Base-by-base conservation (phyloP, 2,113 vertebrate species). In the Etia nguti region DNA sequence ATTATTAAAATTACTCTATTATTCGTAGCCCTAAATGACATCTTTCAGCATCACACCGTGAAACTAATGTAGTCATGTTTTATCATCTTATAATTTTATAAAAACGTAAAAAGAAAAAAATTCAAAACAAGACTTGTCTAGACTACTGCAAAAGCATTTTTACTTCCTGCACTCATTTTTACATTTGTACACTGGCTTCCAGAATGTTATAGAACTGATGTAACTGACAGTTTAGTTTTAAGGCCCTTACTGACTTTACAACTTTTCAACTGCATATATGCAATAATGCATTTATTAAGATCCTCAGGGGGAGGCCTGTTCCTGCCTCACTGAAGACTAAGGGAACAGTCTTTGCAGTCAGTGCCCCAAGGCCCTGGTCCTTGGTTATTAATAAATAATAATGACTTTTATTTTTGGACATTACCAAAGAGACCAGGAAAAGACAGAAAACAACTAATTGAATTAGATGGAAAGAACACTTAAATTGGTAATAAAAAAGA, bases 301-400 rank as follows among this genome's bases (percentile, higher is more conserved):
- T 38, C 31, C 2, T 3, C 10, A 38, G 0, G 18, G 10, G 2
- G 10, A n/a, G 7, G 31, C 59, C 6, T 0, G 59, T 38, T 10
- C 0, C 62, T 22, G 60, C 60, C 60, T 68, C 6, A 22, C 11
- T n/a, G 20, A 38, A 68, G 34, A 36, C 31, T 65, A 36, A 62
- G 18, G 10, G 10, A 36, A 8, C 60, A 38, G 31, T 4, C 18
- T 62, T 62, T 62, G 59, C 31, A 62, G 59, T 62, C 59, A 62
- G 31, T 34, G 6, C 60, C 60, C 59, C 0, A 0, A 65, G 60
- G 18, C 0, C n/a, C 60, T 36, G 6, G 10, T 65, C 62, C 20
- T 38, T 2, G 62, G 62, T 68, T 22, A 68, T 68, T 68, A 68
- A 38, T 41, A 68, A 68, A 68, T 41, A 41, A 68, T 41, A 68